phyloP scores from a whole-genome alignment of 2,888 invertebrate species.

The Tridacna crocea region DNA sequence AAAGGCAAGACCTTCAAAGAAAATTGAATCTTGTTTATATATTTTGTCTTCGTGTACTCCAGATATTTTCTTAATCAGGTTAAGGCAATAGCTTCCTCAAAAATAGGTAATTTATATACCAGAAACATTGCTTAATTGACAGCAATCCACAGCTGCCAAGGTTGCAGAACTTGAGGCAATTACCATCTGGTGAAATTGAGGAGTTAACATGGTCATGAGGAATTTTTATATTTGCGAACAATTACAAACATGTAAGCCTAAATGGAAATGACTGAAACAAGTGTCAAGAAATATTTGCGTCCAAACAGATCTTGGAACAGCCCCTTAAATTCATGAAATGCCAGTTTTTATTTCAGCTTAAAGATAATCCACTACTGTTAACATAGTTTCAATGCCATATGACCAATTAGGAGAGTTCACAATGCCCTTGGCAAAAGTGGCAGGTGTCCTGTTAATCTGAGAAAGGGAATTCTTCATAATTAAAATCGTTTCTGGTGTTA shows the following conservation, averaged over 20 bases:
- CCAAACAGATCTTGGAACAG: neutral
- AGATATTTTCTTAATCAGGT: too few relatives aligned
- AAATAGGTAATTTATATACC: too few relatives aligned
- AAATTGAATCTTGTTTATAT: too few relatives aligned
- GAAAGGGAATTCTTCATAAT: constrained; percentile 19
- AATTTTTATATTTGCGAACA: neutral
- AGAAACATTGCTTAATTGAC: too few relatives aligned
- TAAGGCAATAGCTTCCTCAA: too few relatives aligned
- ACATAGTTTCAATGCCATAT: constrained; percentile 14
- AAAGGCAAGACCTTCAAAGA: too few relatives aligned
- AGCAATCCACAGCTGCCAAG: too few relatives aligned
- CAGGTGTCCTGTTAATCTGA: constrained; percentile 20
- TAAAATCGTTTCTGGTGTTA: constrained; percentile 25
- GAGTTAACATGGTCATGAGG: too few relatives aligned
- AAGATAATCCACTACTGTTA: neutral
- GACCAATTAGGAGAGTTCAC: constrained; percentile 23
- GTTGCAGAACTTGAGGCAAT: too few relatives aligned
- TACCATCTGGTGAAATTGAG: too few relatives aligned
- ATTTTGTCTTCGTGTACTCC: too few relatives aligned
- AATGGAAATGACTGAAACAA: constrained; percentile 21
- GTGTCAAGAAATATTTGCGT: constrained; percentile 16
- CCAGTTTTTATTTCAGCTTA: neutral
- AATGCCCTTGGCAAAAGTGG: constrained; percentile 20
- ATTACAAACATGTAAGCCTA: neutral
- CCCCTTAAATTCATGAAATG: constrained; percentile 6